A percentile compares a stretch with the other conserved stretches of the same genome.
These are phyloP conservation scores for Xanthorhoe designata DNA, from an alignment of 2,888 invertebrate genomes.

Conservation along the genomic window DNA sequence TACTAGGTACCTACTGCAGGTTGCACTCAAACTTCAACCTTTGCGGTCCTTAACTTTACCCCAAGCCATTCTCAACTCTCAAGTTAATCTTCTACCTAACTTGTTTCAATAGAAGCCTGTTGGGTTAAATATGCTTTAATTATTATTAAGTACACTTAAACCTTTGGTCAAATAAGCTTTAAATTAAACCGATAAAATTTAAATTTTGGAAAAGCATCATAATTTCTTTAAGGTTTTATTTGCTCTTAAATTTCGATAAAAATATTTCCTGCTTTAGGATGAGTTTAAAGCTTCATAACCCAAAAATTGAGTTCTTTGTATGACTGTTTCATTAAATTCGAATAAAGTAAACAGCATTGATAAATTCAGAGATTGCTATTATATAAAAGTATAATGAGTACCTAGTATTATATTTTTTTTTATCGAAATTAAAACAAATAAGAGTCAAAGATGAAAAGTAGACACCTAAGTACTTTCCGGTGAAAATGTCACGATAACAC, in stretches of 20 bases:
- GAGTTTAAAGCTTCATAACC: background rate
- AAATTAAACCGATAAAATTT: background rate
- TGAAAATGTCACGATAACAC: too few species aligned
- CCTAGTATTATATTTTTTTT: too few species aligned
- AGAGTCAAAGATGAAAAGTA: background rate
- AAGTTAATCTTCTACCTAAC: slow-evolving; percentile 62
- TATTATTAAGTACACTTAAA: too few species aligned
- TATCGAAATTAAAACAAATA: background rate
- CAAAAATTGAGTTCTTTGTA: background rate
- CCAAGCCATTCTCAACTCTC: slow-evolving; percentile 56
- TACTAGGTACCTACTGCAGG: slow-evolving; percentile 58
- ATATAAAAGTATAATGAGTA: background rate
- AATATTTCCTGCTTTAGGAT: background rate
- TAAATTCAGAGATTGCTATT: background rate
- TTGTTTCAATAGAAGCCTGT: slow-evolving; percentile 58
- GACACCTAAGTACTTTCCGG: too few species aligned
- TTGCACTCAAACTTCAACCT: slow-evolving; percentile 66
- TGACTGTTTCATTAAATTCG: background rate
- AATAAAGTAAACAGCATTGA: background rate
- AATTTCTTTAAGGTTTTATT: background rate
- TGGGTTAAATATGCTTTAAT: slow-evolving; percentile 50
- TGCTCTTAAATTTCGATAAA: slow-evolving; percentile 2
- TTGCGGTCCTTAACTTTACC: slow-evolving; percentile 66
- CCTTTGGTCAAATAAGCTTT: too few species aligned
- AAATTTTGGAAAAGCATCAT: background rate